These are phyloP conservation scores for Sycophila sp. DNA, from an alignment of 1,140 invertebrate genomes.

Conservation along the genomic window DNA sequence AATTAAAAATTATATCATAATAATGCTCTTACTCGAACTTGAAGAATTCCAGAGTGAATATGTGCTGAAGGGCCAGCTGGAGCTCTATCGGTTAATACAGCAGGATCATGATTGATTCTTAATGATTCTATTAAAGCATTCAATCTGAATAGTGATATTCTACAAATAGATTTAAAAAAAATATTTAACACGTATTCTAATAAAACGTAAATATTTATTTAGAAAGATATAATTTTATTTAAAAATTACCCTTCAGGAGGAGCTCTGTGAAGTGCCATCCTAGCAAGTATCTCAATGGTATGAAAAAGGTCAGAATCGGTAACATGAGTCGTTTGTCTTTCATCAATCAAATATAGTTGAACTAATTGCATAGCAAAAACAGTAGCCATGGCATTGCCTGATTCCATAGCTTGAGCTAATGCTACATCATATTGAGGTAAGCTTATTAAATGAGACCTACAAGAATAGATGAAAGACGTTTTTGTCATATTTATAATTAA, in stretches of 20 bases:
- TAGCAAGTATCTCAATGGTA: constrained; percentile 83
- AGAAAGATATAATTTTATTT: not conserved
- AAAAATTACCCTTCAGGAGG: constrained; percentile 79
- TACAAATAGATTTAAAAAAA: constrained; percentile 38
- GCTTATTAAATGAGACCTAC: constrained; percentile 71
- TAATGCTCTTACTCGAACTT: constrained; percentile 72
- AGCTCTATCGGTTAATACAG: constrained; percentile 75
- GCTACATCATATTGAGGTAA: constrained; percentile 84
- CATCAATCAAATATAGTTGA: constrained; percentile 88
- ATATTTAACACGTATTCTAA: not conserved
- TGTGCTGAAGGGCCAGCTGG: constrained; percentile 84
- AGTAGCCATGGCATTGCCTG: constrained; percentile 85
- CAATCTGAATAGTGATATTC: constrained; percentile 67
- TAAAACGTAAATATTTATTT: not conserved
- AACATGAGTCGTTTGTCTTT: constrained; percentile 79
- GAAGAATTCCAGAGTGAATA: constrained; percentile 91
- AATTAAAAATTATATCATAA: not conserved
- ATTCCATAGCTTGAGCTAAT: constrained; percentile 88
- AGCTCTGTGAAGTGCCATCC: constrained; percentile 79
- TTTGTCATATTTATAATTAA: too few species aligned
- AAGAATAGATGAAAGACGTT: constrained; percentile 28
- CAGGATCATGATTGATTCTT: constrained; percentile 76
- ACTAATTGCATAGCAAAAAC: constrained; percentile 92
- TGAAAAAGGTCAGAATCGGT: constrained; percentile 87
- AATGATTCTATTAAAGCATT: constrained; percentile 80